Conservation (phyloP, 2,888 invertebrate genomes). For the Hanleya hanleyi region DNA sequence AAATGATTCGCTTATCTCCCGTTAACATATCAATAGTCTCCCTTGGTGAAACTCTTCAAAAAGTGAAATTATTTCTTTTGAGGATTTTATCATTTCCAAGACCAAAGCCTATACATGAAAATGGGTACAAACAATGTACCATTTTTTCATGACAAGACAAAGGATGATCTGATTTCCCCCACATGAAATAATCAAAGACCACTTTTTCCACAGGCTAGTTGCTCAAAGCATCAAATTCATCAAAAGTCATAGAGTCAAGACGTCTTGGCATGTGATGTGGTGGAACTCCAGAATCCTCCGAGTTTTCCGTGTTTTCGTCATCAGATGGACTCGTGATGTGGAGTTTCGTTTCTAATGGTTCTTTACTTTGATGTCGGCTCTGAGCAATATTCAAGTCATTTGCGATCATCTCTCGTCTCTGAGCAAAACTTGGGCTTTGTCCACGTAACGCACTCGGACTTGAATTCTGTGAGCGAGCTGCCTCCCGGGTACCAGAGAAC, state of each 20-base stretch:
- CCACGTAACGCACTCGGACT: neutral
- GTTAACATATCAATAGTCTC: too few relatives aligned
- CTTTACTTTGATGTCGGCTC: neutral
- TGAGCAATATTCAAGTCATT: slow-evolving; percentile 31
- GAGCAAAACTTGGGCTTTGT: slow-evolving; percentile 16
- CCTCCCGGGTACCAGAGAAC: neutral
- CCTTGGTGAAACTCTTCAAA: too few relatives aligned
- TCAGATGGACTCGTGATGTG: slow-evolving; percentile 45
- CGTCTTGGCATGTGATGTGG: slow-evolving; percentile 23
- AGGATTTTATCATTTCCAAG: too few relatives aligned
- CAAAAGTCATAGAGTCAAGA: slow-evolving; percentile 40
- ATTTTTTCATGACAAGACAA: too few relatives aligned
- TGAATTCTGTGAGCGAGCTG: neutral
- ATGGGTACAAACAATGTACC: too few relatives aligned
- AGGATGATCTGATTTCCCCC: too few relatives aligned
- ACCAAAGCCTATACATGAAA: too few relatives aligned
- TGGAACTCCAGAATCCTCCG: slow-evolving; percentile 41
- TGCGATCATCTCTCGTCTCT: slow-evolving; percentile 32
- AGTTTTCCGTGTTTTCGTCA: slow-evolving; percentile 49
- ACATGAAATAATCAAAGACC: too few relatives aligned
- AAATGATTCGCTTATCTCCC: too few relatives aligned
- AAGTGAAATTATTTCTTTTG: too few relatives aligned
- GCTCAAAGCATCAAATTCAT: slow-evolving; percentile 34
- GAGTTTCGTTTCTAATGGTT: slow-evolving; percentile 22
- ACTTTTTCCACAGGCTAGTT: too few relatives aligned